These are phyloP conservation scores for Knipowitschia caucasica DNA, from an alignment of 2,797 vertebrate genomes.

Conservation along the genomic window DNA sequence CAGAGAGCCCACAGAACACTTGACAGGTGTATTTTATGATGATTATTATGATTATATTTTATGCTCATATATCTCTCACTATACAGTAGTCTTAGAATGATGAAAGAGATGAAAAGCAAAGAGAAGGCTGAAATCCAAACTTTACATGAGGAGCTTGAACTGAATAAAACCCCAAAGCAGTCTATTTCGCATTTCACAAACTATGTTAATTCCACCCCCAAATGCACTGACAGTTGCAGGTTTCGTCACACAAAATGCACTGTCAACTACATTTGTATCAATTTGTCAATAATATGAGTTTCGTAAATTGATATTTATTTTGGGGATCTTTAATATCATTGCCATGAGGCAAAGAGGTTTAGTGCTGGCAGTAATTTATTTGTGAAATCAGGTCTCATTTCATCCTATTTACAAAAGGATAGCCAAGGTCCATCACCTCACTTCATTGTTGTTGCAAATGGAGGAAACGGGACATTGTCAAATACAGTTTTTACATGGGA, in stretches of 20 bases:
- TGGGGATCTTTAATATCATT: constrained; percentile 5
- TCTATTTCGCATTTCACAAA: constrained; percentile 2
- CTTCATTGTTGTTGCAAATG: constrained; percentile 22
- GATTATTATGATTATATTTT: too few relatives aligned
- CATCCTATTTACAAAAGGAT: constrained; percentile 34
- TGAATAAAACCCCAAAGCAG: background rate
- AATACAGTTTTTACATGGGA: background rate
- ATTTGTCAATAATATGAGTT: background rate
- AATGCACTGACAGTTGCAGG: background rate
- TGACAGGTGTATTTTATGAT: constrained; percentile 23
- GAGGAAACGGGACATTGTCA: constrained; percentile 13
- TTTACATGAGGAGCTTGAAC: background rate
- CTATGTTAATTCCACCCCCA: background rate
- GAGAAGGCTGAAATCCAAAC: constrained; percentile 39
- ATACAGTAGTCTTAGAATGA: constrained; percentile 17
- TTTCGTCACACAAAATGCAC: background rate
- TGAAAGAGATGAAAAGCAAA: constrained; percentile 7
- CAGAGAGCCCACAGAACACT: constrained; percentile 43
- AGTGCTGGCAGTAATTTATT: constrained; percentile 27
- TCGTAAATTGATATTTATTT: constrained; percentile 4
- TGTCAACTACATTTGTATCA: background rate
- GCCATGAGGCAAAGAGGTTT: constrained; percentile 24
- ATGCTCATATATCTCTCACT: background rate
- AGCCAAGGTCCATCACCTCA: constrained; percentile 14
- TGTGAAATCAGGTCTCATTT: constrained; percentile 30